Base-by-base conservation (phyloP, 2,888 invertebrate genomes). In the Dorcus parallelipipedus region DNA sequence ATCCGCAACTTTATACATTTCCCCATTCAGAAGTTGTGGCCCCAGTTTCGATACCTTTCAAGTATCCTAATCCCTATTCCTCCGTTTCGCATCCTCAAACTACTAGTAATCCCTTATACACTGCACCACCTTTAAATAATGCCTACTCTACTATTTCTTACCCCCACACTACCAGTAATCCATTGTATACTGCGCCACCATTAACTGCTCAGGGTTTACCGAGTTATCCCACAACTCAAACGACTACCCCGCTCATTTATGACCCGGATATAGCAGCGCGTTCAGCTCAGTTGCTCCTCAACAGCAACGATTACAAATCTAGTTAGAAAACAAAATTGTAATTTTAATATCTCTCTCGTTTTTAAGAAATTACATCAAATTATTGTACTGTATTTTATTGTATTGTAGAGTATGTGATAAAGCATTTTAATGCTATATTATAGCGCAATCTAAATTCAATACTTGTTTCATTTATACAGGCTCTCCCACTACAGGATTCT, bases 221-320 rank as follows among this genome's bases (percentile, higher is more conserved):
- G 43, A 45, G 9, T 42, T 53, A 26, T 14, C 39, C 47, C 42
- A 51, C 20, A 45, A 59, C 53, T 54, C 56, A 52, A 54, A 56
- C 33, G 9, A 57, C 41, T 17, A 59, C 62, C 6, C 62, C 68
- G 0, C 60, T 77, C 23, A 69, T 78, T 58, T 78, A 73, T 64
- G 77, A 79, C 67, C 77, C 78, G 1, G 75, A 75, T 38, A 75
- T 79, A 56, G 79, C 79, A 4, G 78, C 78, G 3, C 70, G 72
- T 60, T 77, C 77, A 4, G 79, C 79, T 3, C 76, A 78, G 60
- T 75, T 77, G 58, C 66, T 79, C 49, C 65, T 78, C 39, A 74
- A 74, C 59, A 73, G 72, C n/a, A 65, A 61, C 52, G 64, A 64
- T 49, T 64, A 61, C 48, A 66, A 64, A 62, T 64, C 65, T 56